Percentiles rank a stretch among this genome's conserved stretches.
These are phyloP conservation scores for Choloepus hoffmanni DNA, from an alignment of 2,113 vertebrate species.

Conservation along the genomic window DNA sequence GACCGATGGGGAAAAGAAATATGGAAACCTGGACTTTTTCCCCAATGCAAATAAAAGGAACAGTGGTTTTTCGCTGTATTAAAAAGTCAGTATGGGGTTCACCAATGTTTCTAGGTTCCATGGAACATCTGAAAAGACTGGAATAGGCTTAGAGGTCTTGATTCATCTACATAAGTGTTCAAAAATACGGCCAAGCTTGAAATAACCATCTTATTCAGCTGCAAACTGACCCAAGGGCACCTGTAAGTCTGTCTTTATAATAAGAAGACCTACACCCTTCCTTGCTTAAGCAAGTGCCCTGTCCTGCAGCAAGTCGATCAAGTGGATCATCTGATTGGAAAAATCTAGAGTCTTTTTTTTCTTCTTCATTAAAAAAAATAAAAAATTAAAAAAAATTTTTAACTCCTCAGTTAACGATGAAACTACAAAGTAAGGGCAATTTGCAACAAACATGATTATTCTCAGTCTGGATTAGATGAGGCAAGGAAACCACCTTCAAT, in stretches of 20 bases:
- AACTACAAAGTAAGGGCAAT: background rate
- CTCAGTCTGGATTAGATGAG: background rate
- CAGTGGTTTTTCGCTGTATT: background rate
- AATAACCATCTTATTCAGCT: background rate
- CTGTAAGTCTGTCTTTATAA: background rate
- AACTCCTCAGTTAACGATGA: conserved; percentile 36
- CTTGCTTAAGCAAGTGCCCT: background rate
- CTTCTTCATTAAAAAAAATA: background rate
- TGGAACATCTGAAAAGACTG: background rate
- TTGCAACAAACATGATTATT: background rate
- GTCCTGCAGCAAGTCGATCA: background rate
- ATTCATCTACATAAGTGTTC: background rate
- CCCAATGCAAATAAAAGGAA: background rate
- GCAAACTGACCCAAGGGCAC: background rate
- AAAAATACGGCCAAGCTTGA: background rate
- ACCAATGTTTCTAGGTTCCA: background rate
- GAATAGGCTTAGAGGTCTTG: background rate
- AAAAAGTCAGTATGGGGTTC: fast-evolving
- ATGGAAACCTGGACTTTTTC: background rate
- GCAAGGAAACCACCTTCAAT: background rate
- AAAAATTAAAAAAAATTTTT: background rate
- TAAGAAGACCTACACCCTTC: background rate
- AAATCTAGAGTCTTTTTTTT: background rate
- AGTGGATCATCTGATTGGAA: background rate
- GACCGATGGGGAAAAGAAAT: background rate